Evolutionary conservation across 2,113 vertebrate genomes (phyloP), one percentile per base, ranked within the genome.

Genomic region (Podiceps cristatus): DNA sequence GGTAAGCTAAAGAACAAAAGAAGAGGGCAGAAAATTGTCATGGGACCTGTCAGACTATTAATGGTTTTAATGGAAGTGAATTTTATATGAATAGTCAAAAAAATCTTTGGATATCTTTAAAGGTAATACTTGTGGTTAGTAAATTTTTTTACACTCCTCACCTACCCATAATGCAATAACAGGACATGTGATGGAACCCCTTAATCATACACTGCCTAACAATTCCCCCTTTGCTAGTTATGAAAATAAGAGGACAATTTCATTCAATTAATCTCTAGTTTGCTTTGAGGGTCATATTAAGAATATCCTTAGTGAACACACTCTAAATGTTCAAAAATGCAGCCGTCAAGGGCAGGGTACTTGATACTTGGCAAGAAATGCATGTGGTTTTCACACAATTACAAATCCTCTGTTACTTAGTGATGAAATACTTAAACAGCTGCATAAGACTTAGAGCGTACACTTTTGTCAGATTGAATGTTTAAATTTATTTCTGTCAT

Each of bases 251-350:
- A 23, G 2, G 22, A 29, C 28, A 73, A 50, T 66, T 11, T 15
- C 40, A 62, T 31, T 22, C 37, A 84, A 42, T 66, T 44, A 80
- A 49, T 62, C 18, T 77, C 24, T 35, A 22, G 7, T 37, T 93
- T 88, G 13, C 45, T 80, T n/a, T 81, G 80, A 79, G 50, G 4
- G 49, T 80, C 11, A 18, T 42, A 62, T 60, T 47, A 68, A 83
- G 27, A 71, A 84, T 83, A 55, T 59, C 91, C 13, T 79, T 75
- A 29, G 17, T 45, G 50, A 66, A 18, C 11, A 42, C 5, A 28
- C 5, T 50, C 7, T 62, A 60, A 73, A 58, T 0, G 0, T 62
- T 62, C 8, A 44, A 66, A 60, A 77, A 62, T 7, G 2, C 4
- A 1, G 3, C 63, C 53, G 14, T 59, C 59, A 79, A 8, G 4